A percentile compares a stretch with the other conserved stretches of the same genome.
These are phyloP conservation scores for Spondyliosoma cantharus DNA, from an alignment of 2,797 vertebrate genomes.

Conservation along the genomic window DNA sequence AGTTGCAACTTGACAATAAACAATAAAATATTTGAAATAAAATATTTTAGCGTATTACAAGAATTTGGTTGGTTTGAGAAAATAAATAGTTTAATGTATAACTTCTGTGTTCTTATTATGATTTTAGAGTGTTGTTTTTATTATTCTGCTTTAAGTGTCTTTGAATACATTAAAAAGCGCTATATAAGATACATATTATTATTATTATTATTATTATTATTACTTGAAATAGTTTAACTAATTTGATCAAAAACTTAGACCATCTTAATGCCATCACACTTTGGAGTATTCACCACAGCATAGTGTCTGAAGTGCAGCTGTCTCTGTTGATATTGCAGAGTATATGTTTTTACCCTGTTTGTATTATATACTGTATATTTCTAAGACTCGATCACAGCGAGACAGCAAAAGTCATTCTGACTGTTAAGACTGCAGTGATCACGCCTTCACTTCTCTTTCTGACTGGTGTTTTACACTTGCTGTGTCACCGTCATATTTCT, in stretches of 20 bases:
- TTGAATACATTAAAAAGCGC: too few species aligned
- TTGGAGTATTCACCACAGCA: not conserved
- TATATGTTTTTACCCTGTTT: not conserved
- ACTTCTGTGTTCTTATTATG: too few species aligned
- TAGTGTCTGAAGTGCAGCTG: not conserved
- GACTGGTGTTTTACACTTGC: conserved; percentile 16
- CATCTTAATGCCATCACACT: not conserved
- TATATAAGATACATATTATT: too few species aligned
- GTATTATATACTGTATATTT: not conserved
- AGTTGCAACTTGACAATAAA: too few species aligned
- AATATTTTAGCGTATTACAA: not conserved
- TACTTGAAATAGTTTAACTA: not conserved
- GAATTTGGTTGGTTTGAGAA: not conserved
- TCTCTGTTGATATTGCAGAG: too few species aligned
- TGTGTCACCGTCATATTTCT: conserved; percentile 63
- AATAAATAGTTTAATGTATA: too few species aligned
- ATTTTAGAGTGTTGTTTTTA: too few species aligned
- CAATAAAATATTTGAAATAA: not conserved
- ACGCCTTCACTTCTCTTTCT: not conserved
- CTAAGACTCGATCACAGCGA: not conserved
- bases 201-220: not conserved
- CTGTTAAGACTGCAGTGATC: not conserved
- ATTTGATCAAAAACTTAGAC: not conserved
- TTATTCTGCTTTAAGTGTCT: too few species aligned
- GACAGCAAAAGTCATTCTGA: too few species aligned